A percentile compares a stretch with the other conserved stretches of the same genome.
These are phyloP conservation scores for Rousettus madagascariensis DNA, from an alignment of 2,797 vertebrate species.

Conservation along the genomic window DNA sequence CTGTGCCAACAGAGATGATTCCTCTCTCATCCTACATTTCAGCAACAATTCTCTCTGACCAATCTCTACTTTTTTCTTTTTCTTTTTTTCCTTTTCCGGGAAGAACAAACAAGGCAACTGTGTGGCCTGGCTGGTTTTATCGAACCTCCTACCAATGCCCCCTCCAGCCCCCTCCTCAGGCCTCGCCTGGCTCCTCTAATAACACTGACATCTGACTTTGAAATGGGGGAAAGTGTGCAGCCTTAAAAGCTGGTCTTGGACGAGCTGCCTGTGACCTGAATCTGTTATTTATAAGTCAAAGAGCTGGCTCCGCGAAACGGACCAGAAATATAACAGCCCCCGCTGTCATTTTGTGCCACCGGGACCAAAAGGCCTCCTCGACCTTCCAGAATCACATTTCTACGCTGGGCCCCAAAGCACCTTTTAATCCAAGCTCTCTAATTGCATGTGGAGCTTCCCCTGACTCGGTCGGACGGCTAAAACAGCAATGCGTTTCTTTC, in stretches of 20 bases:
- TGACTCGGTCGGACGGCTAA: constrained; percentile 75
- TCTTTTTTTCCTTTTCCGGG: neutral
- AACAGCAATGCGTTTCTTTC: constrained; percentile 81
- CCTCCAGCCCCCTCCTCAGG: constrained; percentile 58
- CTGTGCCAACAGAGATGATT: neutral
- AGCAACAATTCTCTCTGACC: constrained; percentile 24
- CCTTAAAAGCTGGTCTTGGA: constrained; percentile 81
- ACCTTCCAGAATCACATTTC: constrained; percentile 79
- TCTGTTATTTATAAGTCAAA: constrained; percentile 85
- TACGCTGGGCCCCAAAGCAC: constrained; percentile 77
- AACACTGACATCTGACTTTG: constrained; percentile 78
- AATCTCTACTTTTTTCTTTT: constrained; percentile 13
- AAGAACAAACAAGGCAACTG: constrained; percentile 62
- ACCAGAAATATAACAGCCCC: constrained; percentile 80
- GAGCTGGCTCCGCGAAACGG: constrained; percentile 73
- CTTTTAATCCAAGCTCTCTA: constrained; percentile 77
- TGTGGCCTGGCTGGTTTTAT: constrained; percentile 28
- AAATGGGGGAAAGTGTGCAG: constrained; percentile 80
- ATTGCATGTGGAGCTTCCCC: constrained; percentile 74
- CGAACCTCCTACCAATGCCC: constrained; percentile 44
- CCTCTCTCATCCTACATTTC: constrained; percentile 17
- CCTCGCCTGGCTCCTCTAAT: constrained; percentile 64
- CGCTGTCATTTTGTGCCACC: constrained; percentile 77
- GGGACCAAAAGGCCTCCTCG: constrained; percentile 78
- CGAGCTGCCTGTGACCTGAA: constrained; percentile 84